Base-by-base conservation (phyloP, 2,113 vertebrate genomes). In the Micronycteris hirsuta region DNA sequence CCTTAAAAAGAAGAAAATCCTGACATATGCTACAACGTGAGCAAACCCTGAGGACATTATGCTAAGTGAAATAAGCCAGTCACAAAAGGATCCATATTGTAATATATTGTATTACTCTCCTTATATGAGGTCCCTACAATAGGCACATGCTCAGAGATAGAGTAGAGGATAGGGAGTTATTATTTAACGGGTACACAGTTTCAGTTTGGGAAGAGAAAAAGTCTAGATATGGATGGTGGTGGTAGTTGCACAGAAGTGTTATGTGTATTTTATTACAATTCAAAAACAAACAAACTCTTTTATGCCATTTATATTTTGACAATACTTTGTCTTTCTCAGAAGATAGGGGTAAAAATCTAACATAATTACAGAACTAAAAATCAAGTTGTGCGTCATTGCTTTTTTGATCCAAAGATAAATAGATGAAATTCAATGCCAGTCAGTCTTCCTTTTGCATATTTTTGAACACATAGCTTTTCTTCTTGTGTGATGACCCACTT, bases 401-500 rank as follows among this genome's bases (percentile, higher is more conserved):
- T 52, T 86, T 74, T 89, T 86, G 56, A n/a, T 63, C 41, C 82
- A 77, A 88, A 63, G 33, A 74, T 92, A 96, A 92, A 61, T 89
- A 33, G 56, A 58, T 54, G 49, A 92, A 92, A 86, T 67, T 68
- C 65, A 67, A 41, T 93, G 31, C 38, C 22, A 76, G 38, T 89
- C 22, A 76, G 38, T 89, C 14, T 78, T 92, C 38, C 12, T 70
- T 58, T 90, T 93, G 31, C 41, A 47, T 94, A 83, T 80, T 95
- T 92, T 58, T 89, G 28, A 88, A 92, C 9, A 58, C n/a, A 87
- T 15, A 47, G 63, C 31, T 74, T 88, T 86, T n/a, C n/a, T 67
- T 86, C 10, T 77, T 94, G 5, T 68, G 19, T 86, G n/a, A 78
- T 95, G 41, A 81, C 61, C 58, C 16, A 77, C 38, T 92, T 82